Percentiles rank a stretch among this genome's conserved stretches.
Evolutionary conservation across 2,888 invertebrate genomes (phyloP).

Genomic region (Eilema depressum): DNA sequence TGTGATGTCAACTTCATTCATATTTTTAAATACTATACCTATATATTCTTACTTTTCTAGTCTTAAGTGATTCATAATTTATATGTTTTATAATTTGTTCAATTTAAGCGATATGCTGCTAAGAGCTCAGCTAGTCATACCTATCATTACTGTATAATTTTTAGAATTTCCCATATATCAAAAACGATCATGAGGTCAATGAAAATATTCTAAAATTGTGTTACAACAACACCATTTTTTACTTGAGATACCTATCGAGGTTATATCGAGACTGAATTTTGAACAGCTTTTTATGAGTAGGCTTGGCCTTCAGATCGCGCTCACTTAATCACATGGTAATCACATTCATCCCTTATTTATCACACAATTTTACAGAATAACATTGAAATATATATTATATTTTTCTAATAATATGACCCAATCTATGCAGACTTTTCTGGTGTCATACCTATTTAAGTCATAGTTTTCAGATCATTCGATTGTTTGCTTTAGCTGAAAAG

Average conservation of each 20-base stretch:
- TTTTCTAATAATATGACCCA: background rate
- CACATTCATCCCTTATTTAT: background rate
- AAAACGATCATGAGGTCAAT: too few species aligned
- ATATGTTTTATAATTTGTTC: background rate
- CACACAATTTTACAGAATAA: background rate
- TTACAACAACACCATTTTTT: too few species aligned
- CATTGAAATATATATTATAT: too few species aligned
- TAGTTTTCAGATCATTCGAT: background rate
- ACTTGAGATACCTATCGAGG: too few species aligned
- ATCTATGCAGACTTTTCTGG: background rate
- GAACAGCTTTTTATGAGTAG: too few species aligned
- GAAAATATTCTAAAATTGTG: too few species aligned
- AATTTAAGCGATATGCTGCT: background rate
- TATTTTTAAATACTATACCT: slow-evolving; percentile 26
- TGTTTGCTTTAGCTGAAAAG: background rate
- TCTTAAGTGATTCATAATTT: background rate
- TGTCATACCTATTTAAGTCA: background rate
- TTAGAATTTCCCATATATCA: too few species aligned
- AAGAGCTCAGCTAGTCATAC: background rate
- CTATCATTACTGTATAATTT: too few species aligned
- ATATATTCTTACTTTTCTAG: background rate
- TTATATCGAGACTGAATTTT: too few species aligned
- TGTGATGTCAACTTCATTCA: slow-evolving; percentile 70
- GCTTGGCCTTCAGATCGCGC: too few species aligned
- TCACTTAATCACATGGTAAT: background rate